Percentiles rank a stretch among this genome's conserved stretches.
Conservation (phyloP, 2,797 vertebrate genomes). For the Pseudochaenichthys georgianus region DNA sequence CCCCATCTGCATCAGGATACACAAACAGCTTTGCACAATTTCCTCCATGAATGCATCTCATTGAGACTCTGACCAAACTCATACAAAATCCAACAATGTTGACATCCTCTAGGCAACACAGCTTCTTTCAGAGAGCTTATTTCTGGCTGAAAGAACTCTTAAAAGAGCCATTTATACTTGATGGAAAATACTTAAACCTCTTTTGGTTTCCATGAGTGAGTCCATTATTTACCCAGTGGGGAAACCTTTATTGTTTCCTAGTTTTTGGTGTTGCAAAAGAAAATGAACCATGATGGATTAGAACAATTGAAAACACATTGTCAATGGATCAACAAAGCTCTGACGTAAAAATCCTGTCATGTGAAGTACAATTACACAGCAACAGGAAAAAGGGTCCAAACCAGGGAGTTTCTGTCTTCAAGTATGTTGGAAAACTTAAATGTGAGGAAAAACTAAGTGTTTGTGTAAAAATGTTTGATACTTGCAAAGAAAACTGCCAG, state of each 20-base stretch:
- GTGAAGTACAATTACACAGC: neutral
- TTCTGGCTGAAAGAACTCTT: conserved; percentile 61
- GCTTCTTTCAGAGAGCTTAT: conserved; percentile 60
- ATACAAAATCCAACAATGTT: conserved; percentile 62
- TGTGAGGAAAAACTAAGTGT: conserved; percentile 4
- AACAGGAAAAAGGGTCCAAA: neutral
- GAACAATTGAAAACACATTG: neutral
- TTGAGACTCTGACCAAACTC: conserved; percentile 58
- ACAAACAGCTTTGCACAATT: conserved; percentile 31
- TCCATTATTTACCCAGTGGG: conserved; percentile 36
- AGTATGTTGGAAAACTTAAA: neutral
- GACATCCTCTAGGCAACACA: conserved; percentile 59
- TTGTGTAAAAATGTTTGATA: neutral
- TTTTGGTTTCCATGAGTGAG: conserved; percentile 39
- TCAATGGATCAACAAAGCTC: neutral
- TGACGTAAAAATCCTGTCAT: neutral
- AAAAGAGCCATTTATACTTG: conserved; percentile 55
- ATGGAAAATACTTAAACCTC: conserved; percentile 52
- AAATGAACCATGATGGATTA: neutral
- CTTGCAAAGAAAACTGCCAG: neutral
- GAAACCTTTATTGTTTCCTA: conserved; percentile 20
- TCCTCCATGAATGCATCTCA: conserved; percentile 50
- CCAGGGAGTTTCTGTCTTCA: neutral
- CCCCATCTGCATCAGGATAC: conserved; percentile 35
- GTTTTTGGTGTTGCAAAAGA: conserved; percentile 12